Percentiles rank a stretch among this genome's conserved stretches.
Conservation (phyloP, 2,113 vertebrate species). For the Equus quagga region DNA sequence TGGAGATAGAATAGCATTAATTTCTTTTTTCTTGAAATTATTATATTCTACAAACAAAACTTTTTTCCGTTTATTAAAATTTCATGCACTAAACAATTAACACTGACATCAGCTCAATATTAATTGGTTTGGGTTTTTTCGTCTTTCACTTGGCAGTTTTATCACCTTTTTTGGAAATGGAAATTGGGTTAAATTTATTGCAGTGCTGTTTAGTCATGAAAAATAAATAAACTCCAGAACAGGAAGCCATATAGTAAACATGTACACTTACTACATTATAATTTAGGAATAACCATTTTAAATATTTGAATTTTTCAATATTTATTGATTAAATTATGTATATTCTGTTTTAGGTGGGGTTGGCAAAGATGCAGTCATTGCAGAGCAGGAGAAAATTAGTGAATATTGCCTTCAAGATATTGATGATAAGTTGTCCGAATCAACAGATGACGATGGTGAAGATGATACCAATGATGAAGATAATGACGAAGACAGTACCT, state of each 20-base stretch:
- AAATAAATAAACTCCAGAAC: background rate
- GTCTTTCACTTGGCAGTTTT: background rate
- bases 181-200: background rate
- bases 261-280: background rate
- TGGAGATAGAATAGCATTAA: background rate
- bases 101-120: background rate
- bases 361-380: conserved; percentile 57
- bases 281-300: background rate
- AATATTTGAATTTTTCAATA: background rate
- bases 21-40: conserved; percentile 36
- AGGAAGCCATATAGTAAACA: background rate
- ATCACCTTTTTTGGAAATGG: background rate
- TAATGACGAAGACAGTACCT: conserved; percentile 57
- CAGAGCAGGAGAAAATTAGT: conserved; percentile 52
- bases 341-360: conserved; percentile 75
- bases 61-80: background rate
- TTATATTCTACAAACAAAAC: background rate
- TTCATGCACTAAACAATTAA: background rate
- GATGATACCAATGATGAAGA: conserved; percentile 65
- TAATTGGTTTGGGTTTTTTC: background rate
- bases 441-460: conserved; percentile 65
- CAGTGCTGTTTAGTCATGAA: background rate
- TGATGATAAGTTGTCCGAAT: conserved; percentile 65
- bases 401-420: conserved; percentile 47
- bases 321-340: conserved; percentile 16